Evolutionary conservation across 2,888 invertebrate species (phyloP).

Genomic region (Julus scandinavius): DNA sequence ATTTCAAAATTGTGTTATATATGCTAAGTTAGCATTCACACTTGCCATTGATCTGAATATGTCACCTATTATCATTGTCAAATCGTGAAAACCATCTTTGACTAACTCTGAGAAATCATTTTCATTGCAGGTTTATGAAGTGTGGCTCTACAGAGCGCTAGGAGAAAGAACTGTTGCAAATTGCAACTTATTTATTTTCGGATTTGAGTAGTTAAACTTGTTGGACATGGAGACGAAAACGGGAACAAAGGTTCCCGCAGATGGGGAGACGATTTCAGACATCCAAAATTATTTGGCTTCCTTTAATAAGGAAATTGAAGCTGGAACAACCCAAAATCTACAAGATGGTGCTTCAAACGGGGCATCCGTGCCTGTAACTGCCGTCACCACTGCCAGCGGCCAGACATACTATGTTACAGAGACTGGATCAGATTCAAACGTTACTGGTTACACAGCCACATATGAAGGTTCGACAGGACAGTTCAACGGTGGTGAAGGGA

Average conservation of each 20-base stretch:
- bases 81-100: not conserved
- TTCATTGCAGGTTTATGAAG: not conserved
- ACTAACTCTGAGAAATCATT: not conserved
- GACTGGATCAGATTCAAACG: conserved; percentile 66
- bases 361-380: conserved; percentile 51
- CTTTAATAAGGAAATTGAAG: conserved; percentile 82
- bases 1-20: too few species aligned
- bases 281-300: conserved; percentile 84
- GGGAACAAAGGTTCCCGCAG: conserved; percentile 59
- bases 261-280: conserved; percentile 73
- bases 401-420: conserved; percentile 63
- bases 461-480: conserved; percentile 50
- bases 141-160: not conserved
- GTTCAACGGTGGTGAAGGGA: conserved; percentile 49
- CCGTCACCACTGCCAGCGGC: conserved; percentile 55
- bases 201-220: not conserved
- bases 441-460: conserved; percentile 18
- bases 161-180: not conserved
- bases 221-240: conserved; percentile 43
- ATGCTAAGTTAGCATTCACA: too few species aligned
- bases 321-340: conserved; percentile 54
- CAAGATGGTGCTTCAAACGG: conserved; percentile 54
- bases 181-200: not conserved
- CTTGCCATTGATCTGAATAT: too few species aligned
- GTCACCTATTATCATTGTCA: too few species aligned